Conservation (phyloP, 2,113 vertebrate species). For the Hydrochoerus hydrochaeris region DNA sequence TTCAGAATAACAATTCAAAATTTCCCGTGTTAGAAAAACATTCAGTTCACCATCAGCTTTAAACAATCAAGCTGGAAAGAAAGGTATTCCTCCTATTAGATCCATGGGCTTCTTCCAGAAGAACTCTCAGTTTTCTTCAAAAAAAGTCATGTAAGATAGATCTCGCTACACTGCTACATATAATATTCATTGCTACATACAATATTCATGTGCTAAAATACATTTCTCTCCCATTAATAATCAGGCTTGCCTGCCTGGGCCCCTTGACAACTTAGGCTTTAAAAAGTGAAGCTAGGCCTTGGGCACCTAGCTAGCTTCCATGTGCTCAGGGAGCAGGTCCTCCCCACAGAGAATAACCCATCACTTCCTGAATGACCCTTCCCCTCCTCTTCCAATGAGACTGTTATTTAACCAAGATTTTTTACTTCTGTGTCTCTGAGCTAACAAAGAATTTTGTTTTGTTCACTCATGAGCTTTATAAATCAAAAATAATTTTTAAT, state of each 20-base stretch:
- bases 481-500: conserved; percentile 31
- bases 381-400: background rate
- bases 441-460: background rate
- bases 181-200: background rate
- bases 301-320: background rate
- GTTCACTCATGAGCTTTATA: background rate
- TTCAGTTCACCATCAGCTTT: background rate
- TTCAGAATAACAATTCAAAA: background rate
- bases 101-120: background rate
- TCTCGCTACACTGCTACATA: background rate
- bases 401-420: background rate
- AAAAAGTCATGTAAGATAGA: background rate
- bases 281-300: background rate
- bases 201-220: background rate
- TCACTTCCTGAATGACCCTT: background rate
- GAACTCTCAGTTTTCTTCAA: background rate
- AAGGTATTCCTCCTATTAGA: background rate
- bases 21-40: background rate
- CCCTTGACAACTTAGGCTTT: background rate
- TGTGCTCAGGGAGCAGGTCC: background rate
- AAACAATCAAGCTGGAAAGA: background rate
- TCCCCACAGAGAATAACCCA: background rate
- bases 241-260: background rate
- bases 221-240: background rate
- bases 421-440: background rate